Conservation (phyloP, 2,113 vertebrate genomes). For the Zeus faber region DNA sequence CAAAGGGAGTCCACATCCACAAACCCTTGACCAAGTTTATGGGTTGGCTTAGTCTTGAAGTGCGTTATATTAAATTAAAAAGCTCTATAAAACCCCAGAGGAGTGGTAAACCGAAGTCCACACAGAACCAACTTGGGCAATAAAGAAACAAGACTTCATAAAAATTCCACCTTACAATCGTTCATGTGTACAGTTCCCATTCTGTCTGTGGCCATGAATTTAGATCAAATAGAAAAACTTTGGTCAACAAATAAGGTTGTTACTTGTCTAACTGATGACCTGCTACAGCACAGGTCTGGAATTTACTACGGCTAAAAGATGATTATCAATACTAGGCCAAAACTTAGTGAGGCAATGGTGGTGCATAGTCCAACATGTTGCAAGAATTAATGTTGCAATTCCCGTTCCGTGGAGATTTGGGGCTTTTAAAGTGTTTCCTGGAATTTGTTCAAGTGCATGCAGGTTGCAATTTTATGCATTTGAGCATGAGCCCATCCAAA, state of each 20-base stretch:
- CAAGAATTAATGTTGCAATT: neutral
- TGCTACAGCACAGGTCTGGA: slow-evolving; percentile 1
- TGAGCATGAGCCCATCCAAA: no score
- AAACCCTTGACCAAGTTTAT: neutral
- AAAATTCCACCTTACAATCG: no score
- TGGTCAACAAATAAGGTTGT: neutral
- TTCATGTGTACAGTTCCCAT: no score
- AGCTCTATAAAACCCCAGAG: neutral
- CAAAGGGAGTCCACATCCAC: slow-evolving; percentile 12
- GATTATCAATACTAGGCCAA: neutral
- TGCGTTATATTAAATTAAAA: slow-evolving; percentile 5
- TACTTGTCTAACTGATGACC: neutral
- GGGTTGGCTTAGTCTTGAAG: slow-evolving; percentile 2
- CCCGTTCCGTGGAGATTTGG: neutral
- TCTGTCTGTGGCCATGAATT: neutral
- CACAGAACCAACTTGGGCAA: neutral
- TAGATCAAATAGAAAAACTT: slow-evolving; percentile 1
- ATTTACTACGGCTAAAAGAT: slow-evolving; percentile 8
- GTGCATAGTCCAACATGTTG: neutral
- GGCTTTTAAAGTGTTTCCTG: neutral
- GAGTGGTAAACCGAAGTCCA: neutral
- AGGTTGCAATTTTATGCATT: no score
- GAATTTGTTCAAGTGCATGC: no score
- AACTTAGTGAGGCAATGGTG: neutral
- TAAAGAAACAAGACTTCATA: neutral